Evolutionary conservation across 2,888 invertebrate genomes (phyloP).

Genomic region (Polymixis flavicincta): DNA sequence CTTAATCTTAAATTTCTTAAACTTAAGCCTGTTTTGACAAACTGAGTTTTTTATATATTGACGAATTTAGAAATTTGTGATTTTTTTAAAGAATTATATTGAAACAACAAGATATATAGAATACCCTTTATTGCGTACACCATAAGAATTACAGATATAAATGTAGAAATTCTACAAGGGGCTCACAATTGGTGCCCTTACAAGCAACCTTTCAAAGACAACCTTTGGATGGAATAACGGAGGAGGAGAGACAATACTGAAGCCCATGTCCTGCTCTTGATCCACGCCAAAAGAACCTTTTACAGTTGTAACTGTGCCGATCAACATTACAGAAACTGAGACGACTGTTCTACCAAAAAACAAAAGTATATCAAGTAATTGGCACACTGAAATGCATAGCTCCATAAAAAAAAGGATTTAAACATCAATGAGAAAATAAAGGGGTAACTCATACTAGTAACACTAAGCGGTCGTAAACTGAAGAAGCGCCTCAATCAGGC

Average conservation of each 20-base stretch:
- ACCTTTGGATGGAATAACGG: no score
- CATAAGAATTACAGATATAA: no score
- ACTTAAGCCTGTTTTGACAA: neutral
- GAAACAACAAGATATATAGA: no score
- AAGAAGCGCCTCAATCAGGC: constrained; percentile 59
- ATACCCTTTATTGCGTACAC: no score
- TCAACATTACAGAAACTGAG: neutral
- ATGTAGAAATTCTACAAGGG: no score
- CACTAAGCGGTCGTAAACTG: constrained; percentile 60
- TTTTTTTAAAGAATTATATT: no score
- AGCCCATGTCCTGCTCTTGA: no score
- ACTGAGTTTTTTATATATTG: neutral
- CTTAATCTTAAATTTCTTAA: neutral
- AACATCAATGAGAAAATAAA: constrained; percentile 34
- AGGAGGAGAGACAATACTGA: no score
- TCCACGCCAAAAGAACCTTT: no score
- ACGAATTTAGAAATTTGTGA: no score
- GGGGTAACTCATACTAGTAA: constrained; percentile 29
- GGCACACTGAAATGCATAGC: constrained; percentile 13
- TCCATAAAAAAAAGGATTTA: constrained; percentile 3
- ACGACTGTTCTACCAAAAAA: neutral
- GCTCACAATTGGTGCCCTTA: no score
- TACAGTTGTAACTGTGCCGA: neutral
- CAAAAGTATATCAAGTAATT: constrained; percentile 32
- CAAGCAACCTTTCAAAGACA: no score